These are phyloP conservation scores for Lysandra bellargus DNA, from an alignment of 2,888 invertebrate species.

Conservation along the genomic window DNA sequence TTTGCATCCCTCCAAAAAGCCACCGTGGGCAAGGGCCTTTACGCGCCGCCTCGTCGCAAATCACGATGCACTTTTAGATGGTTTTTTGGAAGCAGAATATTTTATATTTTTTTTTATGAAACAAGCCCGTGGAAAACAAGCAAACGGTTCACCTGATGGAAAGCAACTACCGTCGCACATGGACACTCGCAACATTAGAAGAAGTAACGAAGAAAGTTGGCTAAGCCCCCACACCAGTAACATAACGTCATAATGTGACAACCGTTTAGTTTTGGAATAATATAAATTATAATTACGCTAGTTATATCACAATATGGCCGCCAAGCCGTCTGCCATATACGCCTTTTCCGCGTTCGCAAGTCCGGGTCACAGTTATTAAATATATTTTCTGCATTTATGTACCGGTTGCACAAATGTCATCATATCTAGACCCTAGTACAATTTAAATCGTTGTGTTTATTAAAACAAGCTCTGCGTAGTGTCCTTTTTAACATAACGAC, in stretches of 20 bases:
- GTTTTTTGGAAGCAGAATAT: too few relatives aligned
- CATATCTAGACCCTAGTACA: not conserved
- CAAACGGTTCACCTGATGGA: too few relatives aligned
- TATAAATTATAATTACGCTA: not conserved
- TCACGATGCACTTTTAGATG: too few relatives aligned
- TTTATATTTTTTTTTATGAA: too few relatives aligned
- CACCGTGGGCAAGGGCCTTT: too few relatives aligned
- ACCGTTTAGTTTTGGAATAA: not conserved
- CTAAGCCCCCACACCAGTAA: not conserved
- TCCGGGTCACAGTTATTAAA: slow-evolving; percentile 12
- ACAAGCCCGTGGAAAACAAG: too few relatives aligned
- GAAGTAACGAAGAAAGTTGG: too few relatives aligned
- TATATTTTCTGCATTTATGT: slow-evolving; percentile 1
- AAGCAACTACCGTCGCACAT: too few relatives aligned
- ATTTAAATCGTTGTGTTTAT: not conserved
- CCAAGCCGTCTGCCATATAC: slow-evolving; percentile 11
- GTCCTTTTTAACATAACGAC: not conserved
- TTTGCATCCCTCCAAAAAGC: too few relatives aligned
- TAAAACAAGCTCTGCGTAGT: not conserved
- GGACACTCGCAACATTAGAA: too few relatives aligned
- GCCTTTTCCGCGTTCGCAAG: not conserved
- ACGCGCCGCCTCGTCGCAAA: too few relatives aligned
- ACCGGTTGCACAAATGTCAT: not conserved
- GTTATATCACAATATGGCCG: slow-evolving; percentile 6
- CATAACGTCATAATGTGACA: not conserved